Evolutionary conservation across 2,113 vertebrate genomes (phyloP), one percentile per base, ranked within the genome.

Genomic region (Lepisosteus oculatus): DNA sequence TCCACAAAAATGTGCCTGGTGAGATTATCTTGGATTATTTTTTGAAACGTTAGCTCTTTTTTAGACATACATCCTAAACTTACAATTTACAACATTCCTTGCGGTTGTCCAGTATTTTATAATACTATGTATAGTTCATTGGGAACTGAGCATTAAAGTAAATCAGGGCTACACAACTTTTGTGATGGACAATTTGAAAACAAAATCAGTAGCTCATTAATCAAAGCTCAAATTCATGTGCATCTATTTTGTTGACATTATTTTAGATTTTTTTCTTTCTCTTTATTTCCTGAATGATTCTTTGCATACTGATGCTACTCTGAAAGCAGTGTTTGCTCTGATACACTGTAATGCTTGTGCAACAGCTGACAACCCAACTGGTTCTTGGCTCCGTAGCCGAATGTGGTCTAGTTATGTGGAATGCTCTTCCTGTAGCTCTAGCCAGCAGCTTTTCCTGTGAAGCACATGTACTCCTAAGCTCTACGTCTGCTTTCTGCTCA

Each of bases 231-330:
- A 43, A 7, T 14, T 14, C 65, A 61, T 68, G 15, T 68, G 29
- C 15, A 65, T 61, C 45, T n/a, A 29, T 9, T 17, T 17, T 4
- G 14, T 17, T 7, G 5, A 12, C 6, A 4, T n/a, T 59, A 2
- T 67, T 55, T 59, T 51, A 51, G 8, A 6, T 14, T 73, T 67
- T 51, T 73, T 79, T 72, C 75, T 70, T 55, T 55, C 63, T 70
- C 67, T 51, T 8, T 45, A 71, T 72, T 70, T 67, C 43, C 54
- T n/a, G 56, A 61, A 17, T 64, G 41, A 9, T 47, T 56, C 55
- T 3, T 68, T 71, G 71, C 62, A 65, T 68, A 72, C 4, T 8
- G 65, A 8, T 1, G 68, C 17, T 64, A 61, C 17, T 15, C 54
- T 0, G 8, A 65, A 66, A 47, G n/a, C 55, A 62, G 42, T 51